Evolutionary conservation across 2,113 vertebrate genomes (phyloP).

Genomic region (Martes martes): DNA sequence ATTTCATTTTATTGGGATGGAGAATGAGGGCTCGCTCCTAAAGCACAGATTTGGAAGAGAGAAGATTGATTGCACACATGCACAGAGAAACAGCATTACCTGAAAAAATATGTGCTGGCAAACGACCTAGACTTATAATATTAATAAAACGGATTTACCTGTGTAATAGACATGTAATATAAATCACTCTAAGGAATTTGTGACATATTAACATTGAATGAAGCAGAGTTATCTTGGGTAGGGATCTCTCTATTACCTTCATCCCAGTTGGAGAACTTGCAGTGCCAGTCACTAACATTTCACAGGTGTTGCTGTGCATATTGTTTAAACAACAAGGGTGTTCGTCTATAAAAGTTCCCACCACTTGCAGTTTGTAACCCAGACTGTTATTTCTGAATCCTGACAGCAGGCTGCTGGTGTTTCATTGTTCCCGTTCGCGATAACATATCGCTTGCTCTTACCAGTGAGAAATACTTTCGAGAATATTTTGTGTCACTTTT

Average conservation of each 20-base stretch:
- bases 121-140: slow-evolving; percentile 45
- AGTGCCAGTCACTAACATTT: background rate
- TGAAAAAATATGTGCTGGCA: slow-evolving; percentile 24
- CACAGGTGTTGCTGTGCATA: background rate
- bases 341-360: background rate
- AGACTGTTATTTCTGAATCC: background rate
- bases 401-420: background rate
- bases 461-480: background rate
- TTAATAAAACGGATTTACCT: slow-evolving; percentile 66
- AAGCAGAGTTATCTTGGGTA: background rate
- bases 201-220: slow-evolving; percentile 16
- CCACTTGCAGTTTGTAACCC: background rate
- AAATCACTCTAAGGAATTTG: slow-evolving; percentile 26
- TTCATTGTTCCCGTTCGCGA: background rate
- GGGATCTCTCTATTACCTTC: background rate
- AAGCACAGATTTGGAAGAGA: slow-evolving; percentile 30
- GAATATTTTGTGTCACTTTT: background rate
- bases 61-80: slow-evolving; percentile 17
- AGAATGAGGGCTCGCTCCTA: background rate
- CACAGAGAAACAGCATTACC: slow-evolving; percentile 22
- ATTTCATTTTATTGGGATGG: slow-evolving; percentile 47
- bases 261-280: background rate
- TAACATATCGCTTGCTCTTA: background rate
- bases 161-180: slow-evolving; percentile 26
- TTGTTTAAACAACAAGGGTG: background rate